Percentiles rank a stretch among this genome's conserved stretches.
Conservation (phyloP, 2,113 vertebrate genomes). For the Oreochromis niloticus region DNA sequence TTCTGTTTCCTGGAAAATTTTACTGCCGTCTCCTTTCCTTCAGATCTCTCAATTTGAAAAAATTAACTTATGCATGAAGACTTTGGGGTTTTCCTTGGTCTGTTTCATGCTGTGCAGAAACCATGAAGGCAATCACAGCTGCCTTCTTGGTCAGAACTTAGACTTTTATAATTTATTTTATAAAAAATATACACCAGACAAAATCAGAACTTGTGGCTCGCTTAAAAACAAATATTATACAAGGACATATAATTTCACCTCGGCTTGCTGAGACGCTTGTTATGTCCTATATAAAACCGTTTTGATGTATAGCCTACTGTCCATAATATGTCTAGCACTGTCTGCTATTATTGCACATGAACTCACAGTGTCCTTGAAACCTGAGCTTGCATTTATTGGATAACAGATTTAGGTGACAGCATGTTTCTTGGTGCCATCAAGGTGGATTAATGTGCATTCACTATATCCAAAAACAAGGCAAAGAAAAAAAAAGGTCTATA, state of each 20-base stretch:
- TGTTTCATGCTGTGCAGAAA: neutral
- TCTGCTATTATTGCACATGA: neutral
- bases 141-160: neutral
- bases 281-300: neutral
- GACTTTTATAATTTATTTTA: neutral
- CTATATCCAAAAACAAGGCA: neutral
- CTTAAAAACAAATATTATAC: neutral
- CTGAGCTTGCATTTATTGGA: neutral
- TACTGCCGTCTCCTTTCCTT: accelerated
- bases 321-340: neutral
- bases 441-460: neutral
- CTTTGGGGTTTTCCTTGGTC: neutral
- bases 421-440: neutral
- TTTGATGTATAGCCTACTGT: neutral
- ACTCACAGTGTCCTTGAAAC: neutral
- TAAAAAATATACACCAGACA: neutral
- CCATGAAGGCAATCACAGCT: neutral
- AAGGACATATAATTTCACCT: neutral
- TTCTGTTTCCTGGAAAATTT: neutral
- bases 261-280: neutral
- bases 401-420: neutral
- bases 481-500: neutral
- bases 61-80: neutral
- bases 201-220: neutral
- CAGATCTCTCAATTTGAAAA: neutral